Percentiles rank a stretch among this genome's conserved stretches.
Conservation (phyloP, 1,140 invertebrate genomes). For the Pantala flavescens region DNA sequence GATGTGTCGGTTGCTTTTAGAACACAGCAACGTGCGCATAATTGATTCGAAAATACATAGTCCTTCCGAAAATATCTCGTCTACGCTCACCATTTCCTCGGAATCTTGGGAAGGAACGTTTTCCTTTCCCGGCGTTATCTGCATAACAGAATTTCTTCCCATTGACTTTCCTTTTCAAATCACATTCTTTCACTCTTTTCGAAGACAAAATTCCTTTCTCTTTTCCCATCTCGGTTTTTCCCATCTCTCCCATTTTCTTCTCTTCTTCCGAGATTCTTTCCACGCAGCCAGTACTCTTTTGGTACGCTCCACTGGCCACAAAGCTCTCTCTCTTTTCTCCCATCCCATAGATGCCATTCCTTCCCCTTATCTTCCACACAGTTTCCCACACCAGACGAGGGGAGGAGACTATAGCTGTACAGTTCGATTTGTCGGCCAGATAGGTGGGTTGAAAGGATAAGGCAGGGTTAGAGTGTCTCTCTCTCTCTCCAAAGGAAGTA, state of each 20-base stretch:
- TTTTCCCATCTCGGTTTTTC: not conserved
- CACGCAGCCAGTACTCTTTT: not conserved
- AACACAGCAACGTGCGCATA: too few species aligned
- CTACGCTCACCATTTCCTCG: too few species aligned
- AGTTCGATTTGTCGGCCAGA: too few species aligned
- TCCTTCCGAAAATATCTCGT: too few species aligned
- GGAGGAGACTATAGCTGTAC: not conserved
- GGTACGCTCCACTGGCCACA: not conserved
- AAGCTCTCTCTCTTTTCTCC: not conserved
- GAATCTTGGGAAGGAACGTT: too few species aligned
- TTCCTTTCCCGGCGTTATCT: not conserved
- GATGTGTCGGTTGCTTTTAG: too few species aligned
- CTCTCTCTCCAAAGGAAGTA: not conserved
- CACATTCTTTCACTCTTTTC: conserved; percentile 1
- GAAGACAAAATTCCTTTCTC: not conserved
- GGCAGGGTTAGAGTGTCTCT: not conserved
- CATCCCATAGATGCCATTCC: not conserved
- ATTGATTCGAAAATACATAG: too few species aligned
- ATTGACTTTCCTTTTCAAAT: not conserved
- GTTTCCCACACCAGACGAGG: not conserved
- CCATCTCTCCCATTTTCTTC: not conserved
- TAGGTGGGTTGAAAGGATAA: too few species aligned
- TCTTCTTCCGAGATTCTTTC: not conserved
- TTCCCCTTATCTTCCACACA: not conserved
- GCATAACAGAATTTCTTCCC: not conserved